Conservation (phyloP, 53 echinoderm and acorn worm species). For the Paelopatides confundens region DNA sequence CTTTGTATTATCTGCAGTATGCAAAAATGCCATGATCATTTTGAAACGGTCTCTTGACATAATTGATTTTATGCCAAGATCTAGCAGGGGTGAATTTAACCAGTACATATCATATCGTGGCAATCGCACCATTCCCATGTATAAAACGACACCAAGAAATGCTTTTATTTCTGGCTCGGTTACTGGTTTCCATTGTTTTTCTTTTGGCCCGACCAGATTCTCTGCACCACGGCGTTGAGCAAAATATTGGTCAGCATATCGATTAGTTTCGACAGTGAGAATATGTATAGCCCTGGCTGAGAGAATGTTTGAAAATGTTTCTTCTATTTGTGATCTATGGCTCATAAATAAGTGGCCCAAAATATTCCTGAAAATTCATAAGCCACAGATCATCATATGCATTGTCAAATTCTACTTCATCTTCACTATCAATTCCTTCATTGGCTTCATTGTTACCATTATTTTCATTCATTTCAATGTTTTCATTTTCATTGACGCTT, state of each 20-base stretch:
- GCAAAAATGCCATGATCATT: conserved; percentile 10
- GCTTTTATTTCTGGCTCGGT: conserved; percentile 1
- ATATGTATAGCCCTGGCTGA: neutral
- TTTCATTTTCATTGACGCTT: neutral
- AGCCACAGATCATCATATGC: neutral
- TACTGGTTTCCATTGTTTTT: neutral
- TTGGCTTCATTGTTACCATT: neutral
- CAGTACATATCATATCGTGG: conserved; percentile 19
- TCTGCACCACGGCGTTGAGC: neutral
- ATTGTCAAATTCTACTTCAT: conserved; percentile 1
- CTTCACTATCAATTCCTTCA: neutral
- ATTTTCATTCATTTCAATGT: too few species aligned
- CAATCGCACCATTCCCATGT: conserved; percentile 26
- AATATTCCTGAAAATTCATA: neutral
- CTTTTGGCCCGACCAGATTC: neutral
- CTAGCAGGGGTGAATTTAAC: conserved; percentile 16
- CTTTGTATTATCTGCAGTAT: conserved; percentile 24
- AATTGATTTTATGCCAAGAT: conserved; percentile 19
- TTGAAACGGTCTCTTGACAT: conserved; percentile 30
- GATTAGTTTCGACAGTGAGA: conserved; percentile 1
- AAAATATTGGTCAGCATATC: conserved; percentile 18
- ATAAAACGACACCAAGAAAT: conserved; percentile 20
- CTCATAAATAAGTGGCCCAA: conserved; percentile 1
- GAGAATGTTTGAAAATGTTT: neutral
- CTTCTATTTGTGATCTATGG: neutral